Percentiles rank a stretch among this genome's conserved stretches.
These are phyloP conservation scores for Taeniopygia guttata DNA, from an alignment of 2,797 vertebrate species.

Conservation along the genomic window DNA sequence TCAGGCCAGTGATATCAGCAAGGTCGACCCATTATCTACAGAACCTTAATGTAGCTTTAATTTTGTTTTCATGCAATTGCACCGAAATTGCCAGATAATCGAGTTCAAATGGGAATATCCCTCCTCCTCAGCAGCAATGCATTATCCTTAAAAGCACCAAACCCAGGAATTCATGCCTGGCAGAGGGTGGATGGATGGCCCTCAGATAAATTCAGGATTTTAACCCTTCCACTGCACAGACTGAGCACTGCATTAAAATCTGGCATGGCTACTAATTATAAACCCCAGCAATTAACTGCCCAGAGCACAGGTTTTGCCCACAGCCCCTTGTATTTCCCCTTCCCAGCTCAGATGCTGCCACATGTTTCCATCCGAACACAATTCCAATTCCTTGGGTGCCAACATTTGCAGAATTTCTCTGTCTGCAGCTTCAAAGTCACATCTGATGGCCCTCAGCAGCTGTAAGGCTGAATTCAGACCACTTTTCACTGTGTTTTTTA, in stretches of 20 bases:
- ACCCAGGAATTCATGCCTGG: background rate
- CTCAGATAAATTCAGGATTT: background rate
- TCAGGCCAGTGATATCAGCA: background rate
- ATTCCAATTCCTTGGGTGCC: background rate
- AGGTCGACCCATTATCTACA: background rate
- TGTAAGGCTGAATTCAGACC: fast-evolving
- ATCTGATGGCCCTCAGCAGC: background rate
- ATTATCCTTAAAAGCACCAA: slow-evolving; percentile 23
- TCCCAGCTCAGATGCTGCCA: background rate
- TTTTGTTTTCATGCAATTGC: background rate
- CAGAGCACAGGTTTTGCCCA: background rate
- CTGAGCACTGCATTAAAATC: background rate
- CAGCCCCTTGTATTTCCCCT: background rate
- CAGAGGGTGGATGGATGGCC: background rate
- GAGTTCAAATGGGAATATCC: background rate
- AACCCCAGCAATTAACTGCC: background rate
- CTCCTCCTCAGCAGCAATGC: background rate
- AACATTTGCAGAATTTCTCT: background rate
- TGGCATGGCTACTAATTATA: background rate
- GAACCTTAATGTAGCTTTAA: background rate
- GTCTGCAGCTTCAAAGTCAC: background rate
- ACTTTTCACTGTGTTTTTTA: background rate
- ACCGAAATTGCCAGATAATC: background rate
- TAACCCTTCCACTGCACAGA: background rate
- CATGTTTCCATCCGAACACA: background rate